Base-by-base conservation (phyloP, 2,888 invertebrate genomes). In the Stratiomys singularior region DNA sequence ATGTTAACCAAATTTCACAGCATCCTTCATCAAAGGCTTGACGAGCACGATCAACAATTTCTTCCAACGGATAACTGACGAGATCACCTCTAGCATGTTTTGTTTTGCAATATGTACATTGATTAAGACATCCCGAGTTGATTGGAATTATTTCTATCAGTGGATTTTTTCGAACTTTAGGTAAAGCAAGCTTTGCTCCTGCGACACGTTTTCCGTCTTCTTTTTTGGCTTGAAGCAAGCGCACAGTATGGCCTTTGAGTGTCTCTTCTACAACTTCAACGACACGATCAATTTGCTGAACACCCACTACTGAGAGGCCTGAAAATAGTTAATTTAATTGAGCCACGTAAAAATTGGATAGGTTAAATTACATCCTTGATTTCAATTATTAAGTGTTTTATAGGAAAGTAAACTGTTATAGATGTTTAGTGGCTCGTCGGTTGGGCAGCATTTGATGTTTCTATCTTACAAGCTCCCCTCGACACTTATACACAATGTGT, bases 81-180 rank as follows among this genome's bases (percentile, higher is more conserved):
- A 99, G 87, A 84, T 98, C 96, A 0, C 99, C 99, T 71, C 99
- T 88, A 0, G 99, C 99, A 86, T 98, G 97, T 85, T 98, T 98
- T 0, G 98, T 99, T 88, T 99, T 99, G 85, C 99, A 99, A 84
- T 99, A 99, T 0, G 99, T 98, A 86, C 99, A 99, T 84, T 98
- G 97, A 88, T 99, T 99, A 1, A 99, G 88, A 83, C 99, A 99
- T 0, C 98, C 98, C 0, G 97, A 96, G 86, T 96, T 98, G 66
- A 98, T 96, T 0, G 98, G 93, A 78, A 98, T 97, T 77, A 99
- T 99, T 89, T 99, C 99, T 78, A 99, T 94, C 0, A 99, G 89
- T 0, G 97, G 97, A 88, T 99, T 99, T 84, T 96, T 94, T 72
- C 99, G 90, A 15, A 99, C 94, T 89, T 99, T 99, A 0, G 99